Evolutionary conservation across 92 coral and sea anemone species (phyloP).

Genomic region (Phenganax marumi): DNA sequence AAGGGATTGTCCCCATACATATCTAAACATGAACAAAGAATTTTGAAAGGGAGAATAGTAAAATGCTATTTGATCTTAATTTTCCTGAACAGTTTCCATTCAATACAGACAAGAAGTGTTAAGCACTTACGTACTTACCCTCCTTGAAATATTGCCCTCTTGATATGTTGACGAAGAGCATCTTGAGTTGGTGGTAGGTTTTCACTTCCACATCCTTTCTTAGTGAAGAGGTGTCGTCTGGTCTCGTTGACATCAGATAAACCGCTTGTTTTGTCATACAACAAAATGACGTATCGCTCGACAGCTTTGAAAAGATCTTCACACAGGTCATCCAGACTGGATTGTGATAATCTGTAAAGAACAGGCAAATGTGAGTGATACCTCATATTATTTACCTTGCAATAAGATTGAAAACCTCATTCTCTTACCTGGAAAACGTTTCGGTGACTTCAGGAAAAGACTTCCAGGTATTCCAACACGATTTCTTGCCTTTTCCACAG

Average conservation of each 20-base stretch:
- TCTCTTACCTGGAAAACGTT: constrained; percentile 22
- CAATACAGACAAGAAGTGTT: no score
- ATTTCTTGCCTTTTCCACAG: constrained; percentile 42
- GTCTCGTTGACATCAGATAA: constrained; percentile 16
- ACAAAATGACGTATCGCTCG: constrained; percentile 13
- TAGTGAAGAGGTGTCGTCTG: constrained; percentile 13
- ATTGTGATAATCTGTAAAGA: constrained; percentile 1
- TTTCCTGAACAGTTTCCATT: not conserved
- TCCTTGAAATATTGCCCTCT: constrained; percentile 19
- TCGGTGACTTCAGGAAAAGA: constrained; percentile 25
- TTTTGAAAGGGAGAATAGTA: not conserved
- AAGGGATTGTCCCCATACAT: constrained; percentile 23
- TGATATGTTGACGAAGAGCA: constrained; percentile 17
- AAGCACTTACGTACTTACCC: not conserved
- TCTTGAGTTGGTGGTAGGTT: constrained; percentile 20
- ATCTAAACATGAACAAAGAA: not conserved
- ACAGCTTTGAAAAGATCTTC: constrained; percentile 16
- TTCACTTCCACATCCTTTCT: constrained; percentile 5
- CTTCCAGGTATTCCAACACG: constrained; percentile 43
- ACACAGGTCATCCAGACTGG: not conserved
- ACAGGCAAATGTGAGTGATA: not conserved
- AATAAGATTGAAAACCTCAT: not conserved
- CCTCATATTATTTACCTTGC: not conserved
- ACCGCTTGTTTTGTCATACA: constrained; percentile 12
- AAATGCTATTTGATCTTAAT: not conserved